Evolutionary conservation across 2,113 vertebrate genomes (phyloP).

Genomic region (Corythornis madagascariensis): DNA sequence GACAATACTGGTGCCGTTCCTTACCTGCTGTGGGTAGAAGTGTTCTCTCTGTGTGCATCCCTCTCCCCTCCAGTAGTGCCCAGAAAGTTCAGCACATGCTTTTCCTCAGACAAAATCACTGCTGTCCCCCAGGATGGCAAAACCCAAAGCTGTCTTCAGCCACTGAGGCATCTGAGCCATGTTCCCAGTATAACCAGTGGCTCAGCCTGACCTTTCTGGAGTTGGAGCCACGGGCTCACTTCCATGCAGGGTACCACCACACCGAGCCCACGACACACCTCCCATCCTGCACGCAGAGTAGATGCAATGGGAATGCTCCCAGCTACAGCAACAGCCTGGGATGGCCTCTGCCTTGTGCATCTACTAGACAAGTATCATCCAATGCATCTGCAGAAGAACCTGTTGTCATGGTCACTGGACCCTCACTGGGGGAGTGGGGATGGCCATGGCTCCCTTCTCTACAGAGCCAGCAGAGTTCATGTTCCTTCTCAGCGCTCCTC

Average conservation of each 20-base stretch:
- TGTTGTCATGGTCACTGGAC: background rate
- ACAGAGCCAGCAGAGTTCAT: background rate
- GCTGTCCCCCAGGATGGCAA: background rate
- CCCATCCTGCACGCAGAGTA: background rate
- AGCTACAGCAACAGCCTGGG: background rate
- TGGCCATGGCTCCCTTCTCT: background rate
- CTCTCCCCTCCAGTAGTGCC: background rate
- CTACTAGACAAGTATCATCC: background rate
- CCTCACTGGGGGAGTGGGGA: background rate
- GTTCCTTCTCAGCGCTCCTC: background rate
- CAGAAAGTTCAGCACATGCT: background rate
- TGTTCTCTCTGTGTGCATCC: background rate
- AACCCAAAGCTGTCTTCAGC: background rate
- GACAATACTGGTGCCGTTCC: background rate
- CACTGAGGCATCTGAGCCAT: background rate
- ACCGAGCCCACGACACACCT: rapidly evolving
- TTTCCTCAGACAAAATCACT: background rate
- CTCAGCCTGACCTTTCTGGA: background rate
- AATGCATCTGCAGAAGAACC: background rate
- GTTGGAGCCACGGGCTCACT: background rate
- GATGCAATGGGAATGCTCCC: background rate
- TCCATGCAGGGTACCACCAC: background rate
- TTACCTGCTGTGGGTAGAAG: background rate
- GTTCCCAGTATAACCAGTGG: background rate
- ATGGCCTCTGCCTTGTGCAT: background rate